Base-by-base conservation (phyloP, 2,797 vertebrate genomes). In the Halcyon leucocephala region DNA sequence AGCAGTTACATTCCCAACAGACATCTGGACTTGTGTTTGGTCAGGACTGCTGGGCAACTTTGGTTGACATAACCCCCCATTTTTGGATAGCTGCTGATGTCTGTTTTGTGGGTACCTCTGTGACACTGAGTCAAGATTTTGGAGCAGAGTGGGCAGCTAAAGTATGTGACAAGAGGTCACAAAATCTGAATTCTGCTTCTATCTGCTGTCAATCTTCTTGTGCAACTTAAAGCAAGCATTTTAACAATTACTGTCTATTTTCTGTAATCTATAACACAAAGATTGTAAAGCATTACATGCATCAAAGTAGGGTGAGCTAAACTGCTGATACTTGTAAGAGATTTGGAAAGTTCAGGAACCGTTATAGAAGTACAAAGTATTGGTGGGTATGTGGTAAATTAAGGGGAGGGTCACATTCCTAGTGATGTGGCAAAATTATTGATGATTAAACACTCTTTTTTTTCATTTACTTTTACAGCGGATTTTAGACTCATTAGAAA, bases 241-340 rank as follows among this genome's bases (percentile, higher is more conserved):
- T 95, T 76, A 82, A 76, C 33, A 78, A 89, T 93, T 89, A 77
- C 25, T 28, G 22, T 62, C 64, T 89, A 55, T 89, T 69, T 85
- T 79, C 64, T 33, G 20, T 64, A 91, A 61, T n/a, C 29, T 85
- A 58, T 84, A 77, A 60, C 46, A 86, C 25, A 78, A 79, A 35
- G 48, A 77, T 3, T 79, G 58, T 66, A 89, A 86, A 86, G 14
- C 5, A 28, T 31, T 21, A 49, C 33, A 26, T 57, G 20, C 22
- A 42, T 0, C 1, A 66, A 93, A 86, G 17, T 41, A 78, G 44
- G 6, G 12, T 69, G 89, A 70, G 37, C 24, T 82, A 55, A 93
- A 82, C 82, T 89, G 79, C 67, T 91, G 74, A 57, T 69, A 78
- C 20, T 48, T 88, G 49, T 61, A 62, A 88, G 92, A 69, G 31